Conservation (phyloP, 1,140 invertebrate genomes). For the Drosophila setifemur region DNA sequence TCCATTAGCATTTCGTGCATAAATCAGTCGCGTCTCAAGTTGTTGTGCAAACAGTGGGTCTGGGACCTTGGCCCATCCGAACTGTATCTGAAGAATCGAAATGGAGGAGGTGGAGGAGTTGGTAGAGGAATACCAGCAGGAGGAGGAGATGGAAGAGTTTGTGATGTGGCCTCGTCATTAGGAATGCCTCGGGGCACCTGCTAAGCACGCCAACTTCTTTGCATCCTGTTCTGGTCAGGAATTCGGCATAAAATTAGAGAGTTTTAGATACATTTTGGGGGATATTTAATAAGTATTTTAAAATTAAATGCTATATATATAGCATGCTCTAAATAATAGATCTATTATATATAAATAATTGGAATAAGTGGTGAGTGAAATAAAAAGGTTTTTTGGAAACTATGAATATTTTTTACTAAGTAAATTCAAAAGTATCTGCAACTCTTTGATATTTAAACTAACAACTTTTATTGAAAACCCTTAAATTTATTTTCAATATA, state of each 20-base stretch:
- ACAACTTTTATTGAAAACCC: background rate
- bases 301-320: background rate
- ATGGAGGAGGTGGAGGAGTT: background rate
- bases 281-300: too few relatives aligned
- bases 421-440: too few relatives aligned
- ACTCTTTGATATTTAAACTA: too few relatives aligned
- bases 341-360: too few relatives aligned
- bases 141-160: background rate
- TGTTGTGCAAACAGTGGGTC: conserved; percentile 48
- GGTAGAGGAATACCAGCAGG: background rate
- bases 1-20: conserved; percentile 71
- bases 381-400: too few relatives aligned
- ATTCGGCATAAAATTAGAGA: background rate
- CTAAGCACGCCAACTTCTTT: conserved; percentile 32
- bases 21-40: conserved; percentile 57
- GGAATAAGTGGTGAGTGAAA: too few relatives aligned
- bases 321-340: too few relatives aligned
- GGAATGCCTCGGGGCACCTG: conserved; percentile 40
- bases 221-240: conserved; percentile 16
- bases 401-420: too few relatives aligned
- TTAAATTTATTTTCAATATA: too few relatives aligned
- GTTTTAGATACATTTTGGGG: too few relatives aligned
- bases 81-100: conserved; percentile 15
- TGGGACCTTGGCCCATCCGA: conserved; percentile 41
- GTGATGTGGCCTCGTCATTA: conserved; percentile 13